phyloP scores from a whole-genome alignment of 2,113 vertebrate species.

The Hippocampus mohnikei region DNA sequence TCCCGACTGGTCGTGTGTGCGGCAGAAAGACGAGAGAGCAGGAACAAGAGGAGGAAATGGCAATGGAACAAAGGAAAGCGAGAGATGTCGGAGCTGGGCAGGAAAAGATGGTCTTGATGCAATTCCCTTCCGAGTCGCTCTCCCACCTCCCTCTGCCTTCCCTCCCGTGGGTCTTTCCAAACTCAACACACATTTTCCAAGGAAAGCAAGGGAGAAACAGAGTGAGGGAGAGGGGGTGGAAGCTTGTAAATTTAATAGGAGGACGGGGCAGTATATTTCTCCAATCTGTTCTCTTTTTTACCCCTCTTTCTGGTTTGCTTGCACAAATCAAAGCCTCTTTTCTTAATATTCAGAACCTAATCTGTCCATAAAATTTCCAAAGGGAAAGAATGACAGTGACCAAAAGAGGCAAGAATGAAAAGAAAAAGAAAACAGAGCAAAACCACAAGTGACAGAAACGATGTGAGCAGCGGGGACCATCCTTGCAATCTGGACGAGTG shows the following conservation, averaged over 20 bases:
- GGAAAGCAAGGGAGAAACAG: conserved; percentile 36
- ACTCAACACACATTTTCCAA: conserved; percentile 77
- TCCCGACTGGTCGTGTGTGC: conserved; percentile 30
- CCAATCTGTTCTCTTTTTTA: not conserved
- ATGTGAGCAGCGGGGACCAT: conserved; percentile 2
- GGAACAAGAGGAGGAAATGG: conserved; percentile 3
- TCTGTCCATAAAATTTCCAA: conserved; percentile 18
- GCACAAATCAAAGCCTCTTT: conserved; percentile 46
- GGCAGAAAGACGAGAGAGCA: conserved; percentile 9
- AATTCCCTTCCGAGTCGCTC: conserved; percentile 39
- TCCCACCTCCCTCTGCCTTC: conserved; percentile 44
- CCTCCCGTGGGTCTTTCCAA: conserved; percentile 60
- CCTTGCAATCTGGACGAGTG: conserved; percentile 41
- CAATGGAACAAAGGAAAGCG: not conserved
- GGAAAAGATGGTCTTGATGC: conserved; percentile 32
- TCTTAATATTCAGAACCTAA: conserved; percentile 7
- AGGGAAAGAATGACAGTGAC: conserved; percentile 8
- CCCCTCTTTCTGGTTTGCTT: conserved; percentile 14
- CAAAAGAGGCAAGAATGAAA: conserved; percentile 13
- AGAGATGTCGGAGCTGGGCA: conserved; percentile 17
- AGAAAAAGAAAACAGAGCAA: conserved; percentile 1
- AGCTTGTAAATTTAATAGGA: conserved; percentile 53
- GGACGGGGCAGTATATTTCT: conserved; percentile 32
- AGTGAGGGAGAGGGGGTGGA: conserved; percentile 9
- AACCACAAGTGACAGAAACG: conserved; percentile 27